Conservation (phyloP, 2,888 invertebrate genomes). For the Apoderus coryli region DNA sequence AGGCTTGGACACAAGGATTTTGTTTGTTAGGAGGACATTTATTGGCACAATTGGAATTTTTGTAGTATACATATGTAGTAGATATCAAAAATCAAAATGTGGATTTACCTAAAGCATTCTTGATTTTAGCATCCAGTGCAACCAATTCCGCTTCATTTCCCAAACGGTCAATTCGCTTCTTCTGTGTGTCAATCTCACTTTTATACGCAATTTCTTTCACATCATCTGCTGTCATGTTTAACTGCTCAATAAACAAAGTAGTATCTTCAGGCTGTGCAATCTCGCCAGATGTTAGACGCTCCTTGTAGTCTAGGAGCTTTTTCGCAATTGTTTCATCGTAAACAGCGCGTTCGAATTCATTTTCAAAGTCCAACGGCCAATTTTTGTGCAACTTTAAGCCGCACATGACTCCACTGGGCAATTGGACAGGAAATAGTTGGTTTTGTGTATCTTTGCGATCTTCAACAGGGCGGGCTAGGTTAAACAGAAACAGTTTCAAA, state of each 20-base stretch:
- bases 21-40: too few relatives aligned
- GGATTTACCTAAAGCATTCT: slow-evolving; percentile 38
- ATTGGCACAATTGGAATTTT: too few relatives aligned
- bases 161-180: slow-evolving; percentile 42
- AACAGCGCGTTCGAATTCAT: slow-evolving; percentile 40
- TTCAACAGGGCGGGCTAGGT: slow-evolving; percentile 23
- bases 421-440: slow-evolving; percentile 45
- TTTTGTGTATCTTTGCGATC: slow-evolving; percentile 22
- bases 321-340: slow-evolving; percentile 44
- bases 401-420: slow-evolving; percentile 46
- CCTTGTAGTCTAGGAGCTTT: slow-evolving; percentile 14
- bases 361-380: slow-evolving; percentile 42
- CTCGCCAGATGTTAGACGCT: slow-evolving; percentile 14
- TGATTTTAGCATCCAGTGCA: slow-evolving; percentile 50
- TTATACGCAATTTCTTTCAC: slow-evolving; percentile 37
- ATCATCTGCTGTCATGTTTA: slow-evolving; percentile 45
- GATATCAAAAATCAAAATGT: too few relatives aligned
- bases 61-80: too few relatives aligned
- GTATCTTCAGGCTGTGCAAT: slow-evolving; percentile 11
- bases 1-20: too few relatives aligned
- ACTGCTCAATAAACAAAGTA: slow-evolving; percentile 41
- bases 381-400: slow-evolving; percentile 51
- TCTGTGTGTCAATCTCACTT: slow-evolving; percentile 40
- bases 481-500: too few relatives aligned
- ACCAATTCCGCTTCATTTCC: slow-evolving; percentile 50